These are phyloP conservation scores for Synergus umbraculus DNA, from an alignment of 2,888 invertebrate species.

Conservation along the genomic window DNA sequence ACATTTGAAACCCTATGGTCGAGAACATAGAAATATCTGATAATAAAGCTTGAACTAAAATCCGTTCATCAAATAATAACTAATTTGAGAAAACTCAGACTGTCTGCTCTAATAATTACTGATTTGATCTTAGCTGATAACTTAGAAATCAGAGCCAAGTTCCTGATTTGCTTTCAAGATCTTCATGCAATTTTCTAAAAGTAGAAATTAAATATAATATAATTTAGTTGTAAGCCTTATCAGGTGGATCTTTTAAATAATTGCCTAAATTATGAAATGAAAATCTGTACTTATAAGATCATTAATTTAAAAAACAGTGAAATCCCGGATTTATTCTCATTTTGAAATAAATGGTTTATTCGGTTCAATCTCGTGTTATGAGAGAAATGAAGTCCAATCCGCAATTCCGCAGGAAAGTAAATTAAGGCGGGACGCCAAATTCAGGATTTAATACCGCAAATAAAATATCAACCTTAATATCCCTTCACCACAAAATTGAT, in stretches of 20 bases:
- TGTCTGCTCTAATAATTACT: slow-evolving; percentile 24
- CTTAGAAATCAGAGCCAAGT: slow-evolving; percentile 16
- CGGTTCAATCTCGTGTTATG: not conserved
- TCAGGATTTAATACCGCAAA: not conserved
- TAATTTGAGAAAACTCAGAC: slow-evolving; percentile 23
- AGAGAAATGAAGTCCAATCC: slow-evolving; percentile 34
- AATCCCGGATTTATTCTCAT: slow-evolving; percentile 19
- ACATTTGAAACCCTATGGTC: too few relatives aligned
- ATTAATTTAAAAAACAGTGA: not conserved
- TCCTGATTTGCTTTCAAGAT: not conserved
- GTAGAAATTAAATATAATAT: not conserved
- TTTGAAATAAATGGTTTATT: slow-evolving; percentile 31
- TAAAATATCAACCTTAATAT: not conserved
- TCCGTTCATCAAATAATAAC: not conserved
- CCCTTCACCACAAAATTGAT: not conserved
- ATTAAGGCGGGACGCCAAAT: not conserved
- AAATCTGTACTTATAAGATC: too few relatives aligned
- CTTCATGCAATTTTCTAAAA: not conserved
- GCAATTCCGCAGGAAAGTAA: not conserved
- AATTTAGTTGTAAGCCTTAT: not conserved
- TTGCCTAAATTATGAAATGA: too few relatives aligned
- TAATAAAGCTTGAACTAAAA: not conserved
- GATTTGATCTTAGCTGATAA: slow-evolving; percentile 11
- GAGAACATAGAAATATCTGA: not conserved
- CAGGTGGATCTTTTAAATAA: too few relatives aligned